Evolutionary conservation across 2,888 invertebrate genomes (phyloP), one percentile per base, ranked within the genome.

Genomic region (Drosophila barbarae): DNA sequence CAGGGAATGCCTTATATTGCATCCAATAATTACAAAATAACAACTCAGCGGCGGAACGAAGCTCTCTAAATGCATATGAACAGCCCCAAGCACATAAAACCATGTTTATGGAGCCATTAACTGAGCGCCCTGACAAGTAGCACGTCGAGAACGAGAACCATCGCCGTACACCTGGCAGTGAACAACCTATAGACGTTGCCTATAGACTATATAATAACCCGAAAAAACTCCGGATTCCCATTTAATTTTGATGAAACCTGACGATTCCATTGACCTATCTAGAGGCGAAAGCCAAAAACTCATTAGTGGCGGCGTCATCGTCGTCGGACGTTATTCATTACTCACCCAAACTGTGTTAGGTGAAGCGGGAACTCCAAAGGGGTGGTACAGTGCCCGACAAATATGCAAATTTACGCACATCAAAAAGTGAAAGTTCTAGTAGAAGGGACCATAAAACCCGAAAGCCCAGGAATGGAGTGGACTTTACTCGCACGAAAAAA

Each of bases 361-460:
- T 4, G 26, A n/a, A 8, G 8, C 2, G 15, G 30, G 35, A 10
- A 21, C 52, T 52, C 52, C 53, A 34, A 51, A 51, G 32, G 60
- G 28, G 44, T 26, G 36, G 49, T 64, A 69, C 26, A 34, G 6
- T 18, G 55, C 30, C 57, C 63, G 44, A 38, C 53, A 51, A 77
- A 69, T 68, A 82, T 77, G 80, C 74, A 74, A 83, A 80, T 80
- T 64, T 69, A 66, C 74, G 71, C 73, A 71, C 64, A 71, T 61
- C 71, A 61, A 59, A 71, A 71, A 79, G 74, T 68, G 68, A 75
- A 71, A 74, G 71, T 63, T 44, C 50, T 54, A 52, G 53, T 15
- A 15, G 42, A 42, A 65, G 49, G 28, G 51, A 56, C 58, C 55
- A 67, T 67, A 66, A 68, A 72, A 56, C 39, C 53, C 38, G 36